Evolutionary conservation across 2,797 vertebrate genomes (phyloP).

Genomic region (Aldrovandia affinis): DNA sequence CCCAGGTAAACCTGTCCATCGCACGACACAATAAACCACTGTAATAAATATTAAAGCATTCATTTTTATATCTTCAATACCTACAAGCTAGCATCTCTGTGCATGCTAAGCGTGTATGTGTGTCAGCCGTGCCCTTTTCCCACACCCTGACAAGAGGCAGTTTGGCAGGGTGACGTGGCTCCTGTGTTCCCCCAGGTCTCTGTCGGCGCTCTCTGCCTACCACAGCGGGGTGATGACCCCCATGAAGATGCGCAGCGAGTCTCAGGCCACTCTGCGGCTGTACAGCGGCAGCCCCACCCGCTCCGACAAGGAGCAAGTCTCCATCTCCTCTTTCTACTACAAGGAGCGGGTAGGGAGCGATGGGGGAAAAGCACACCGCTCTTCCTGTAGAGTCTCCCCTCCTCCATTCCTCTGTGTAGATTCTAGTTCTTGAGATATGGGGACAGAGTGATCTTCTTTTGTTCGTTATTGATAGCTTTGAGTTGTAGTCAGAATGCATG

Average conservation of each 20-base stretch:
- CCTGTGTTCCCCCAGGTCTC: slow-evolving; percentile 73
- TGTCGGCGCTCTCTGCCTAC: slow-evolving; percentile 93
- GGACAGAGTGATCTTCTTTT: not conserved
- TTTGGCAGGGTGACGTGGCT: not conserved
- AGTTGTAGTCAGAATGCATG: not conserved
- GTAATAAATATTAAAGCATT: too few species aligned
- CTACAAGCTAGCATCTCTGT: too few species aligned
- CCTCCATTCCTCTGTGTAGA: slow-evolving; percentile 3
- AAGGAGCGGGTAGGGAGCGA: slow-evolving; percentile 89
- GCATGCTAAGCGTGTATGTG: too few species aligned
- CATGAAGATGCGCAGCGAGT: slow-evolving; percentile 96
- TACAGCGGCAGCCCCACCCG: slow-evolving; percentile 95
- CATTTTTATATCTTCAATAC: too few species aligned
- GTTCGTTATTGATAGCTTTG: not conserved
- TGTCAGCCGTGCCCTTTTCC: too few species aligned
- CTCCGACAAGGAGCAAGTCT: slow-evolving; percentile 94
- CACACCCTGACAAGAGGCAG: too few species aligned
- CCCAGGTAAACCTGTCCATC: slow-evolving; percentile 77
- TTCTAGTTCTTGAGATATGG: not conserved
- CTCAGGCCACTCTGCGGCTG: slow-evolving; percentile 85
- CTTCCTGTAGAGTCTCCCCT: not conserved
- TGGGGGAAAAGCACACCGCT: not conserved
- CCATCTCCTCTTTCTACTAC: slow-evolving; percentile 98
- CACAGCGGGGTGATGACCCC: slow-evolving; percentile 92
- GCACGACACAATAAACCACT: too few species aligned